phyloP scores from a whole-genome alignment of 1,140 invertebrate genomes.

The Conus ventricosus region DNA sequence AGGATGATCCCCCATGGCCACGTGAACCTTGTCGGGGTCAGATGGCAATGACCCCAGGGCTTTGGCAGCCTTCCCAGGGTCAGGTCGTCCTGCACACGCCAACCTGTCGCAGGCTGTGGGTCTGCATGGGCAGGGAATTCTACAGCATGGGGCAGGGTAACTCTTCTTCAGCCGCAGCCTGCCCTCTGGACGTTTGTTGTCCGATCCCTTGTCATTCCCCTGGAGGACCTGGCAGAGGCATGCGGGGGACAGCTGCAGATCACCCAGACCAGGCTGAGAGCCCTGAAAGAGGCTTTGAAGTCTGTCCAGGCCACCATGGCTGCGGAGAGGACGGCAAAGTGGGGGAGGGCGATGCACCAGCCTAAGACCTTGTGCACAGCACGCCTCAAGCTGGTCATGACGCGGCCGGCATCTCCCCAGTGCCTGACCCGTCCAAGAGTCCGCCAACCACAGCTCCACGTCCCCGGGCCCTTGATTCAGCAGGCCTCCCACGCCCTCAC shows the following conservation, averaged over 20 bases:
- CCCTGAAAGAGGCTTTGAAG: slow-evolving; percentile 23
- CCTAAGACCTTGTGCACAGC: not conserved
- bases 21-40: not conserved
- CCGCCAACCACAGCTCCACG: not conserved
- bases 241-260: slow-evolving; percentile 4
- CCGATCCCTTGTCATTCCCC: not conserved
- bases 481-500: not conserved
- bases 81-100: not conserved
- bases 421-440: not conserved
- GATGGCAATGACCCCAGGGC: not conserved
- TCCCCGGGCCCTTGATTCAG: not conserved
- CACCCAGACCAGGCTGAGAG: slow-evolving; percentile 20
- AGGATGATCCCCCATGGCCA: not conserved
- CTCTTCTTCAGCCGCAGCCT: not conserved
- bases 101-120: not conserved
- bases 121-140: slow-evolving; percentile 3
- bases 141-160: not conserved
- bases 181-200: not conserved
- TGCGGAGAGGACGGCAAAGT: not conserved
- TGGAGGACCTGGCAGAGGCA: not conserved
- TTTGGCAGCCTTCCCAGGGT: not conserved
- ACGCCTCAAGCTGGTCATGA: not conserved
- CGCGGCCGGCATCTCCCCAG: not conserved
- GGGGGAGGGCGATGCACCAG: not conserved
- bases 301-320: not conserved